Evolutionary conservation across 2,888 invertebrate species (phyloP).

Genomic region (Galerucella calmariensis): DNA sequence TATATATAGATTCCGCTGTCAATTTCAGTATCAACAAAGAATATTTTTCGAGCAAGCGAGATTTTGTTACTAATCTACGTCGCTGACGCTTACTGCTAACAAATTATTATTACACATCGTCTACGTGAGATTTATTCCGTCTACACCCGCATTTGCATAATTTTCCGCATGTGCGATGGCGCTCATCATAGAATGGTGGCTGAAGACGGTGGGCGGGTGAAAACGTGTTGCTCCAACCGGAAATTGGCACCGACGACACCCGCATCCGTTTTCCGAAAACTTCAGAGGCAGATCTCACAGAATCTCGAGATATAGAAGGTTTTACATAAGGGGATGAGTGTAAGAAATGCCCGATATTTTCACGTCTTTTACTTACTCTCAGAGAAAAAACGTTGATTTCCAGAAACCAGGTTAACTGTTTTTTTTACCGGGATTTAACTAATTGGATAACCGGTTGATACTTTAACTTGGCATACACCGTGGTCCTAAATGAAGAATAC

Average conservation of each 20-base stretch:
- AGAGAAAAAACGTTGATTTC: background rate
- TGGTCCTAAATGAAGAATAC: no score
- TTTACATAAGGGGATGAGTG: conserved; percentile 20
- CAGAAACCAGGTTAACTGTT: background rate
- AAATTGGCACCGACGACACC: conserved; percentile 59
- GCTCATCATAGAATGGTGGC: conserved; percentile 18
- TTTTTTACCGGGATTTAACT: background rate
- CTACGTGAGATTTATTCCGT: conserved; percentile 40
- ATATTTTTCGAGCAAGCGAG: background rate
- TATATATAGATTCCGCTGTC: no score
- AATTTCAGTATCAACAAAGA: background rate
- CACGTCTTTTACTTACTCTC: background rate
- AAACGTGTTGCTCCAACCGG: conserved; percentile 55
- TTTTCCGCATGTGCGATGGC: conserved; percentile 40
- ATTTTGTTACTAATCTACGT: background rate
- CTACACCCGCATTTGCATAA: conserved; percentile 43
- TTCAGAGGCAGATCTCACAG: conserved; percentile 47
- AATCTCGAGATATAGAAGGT: conserved; percentile 26
- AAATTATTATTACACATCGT: conserved; percentile 20
- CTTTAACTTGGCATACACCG: no score
- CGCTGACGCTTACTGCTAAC: conserved; percentile 3
- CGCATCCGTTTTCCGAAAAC: conserved; percentile 56
- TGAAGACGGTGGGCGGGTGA: conserved; percentile 13
- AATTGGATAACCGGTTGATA: no score
- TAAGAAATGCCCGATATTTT: conserved; percentile 13